Conservation (phyloP, 2,113 vertebrate species). For the Phylloscopus trochilus region DNA sequence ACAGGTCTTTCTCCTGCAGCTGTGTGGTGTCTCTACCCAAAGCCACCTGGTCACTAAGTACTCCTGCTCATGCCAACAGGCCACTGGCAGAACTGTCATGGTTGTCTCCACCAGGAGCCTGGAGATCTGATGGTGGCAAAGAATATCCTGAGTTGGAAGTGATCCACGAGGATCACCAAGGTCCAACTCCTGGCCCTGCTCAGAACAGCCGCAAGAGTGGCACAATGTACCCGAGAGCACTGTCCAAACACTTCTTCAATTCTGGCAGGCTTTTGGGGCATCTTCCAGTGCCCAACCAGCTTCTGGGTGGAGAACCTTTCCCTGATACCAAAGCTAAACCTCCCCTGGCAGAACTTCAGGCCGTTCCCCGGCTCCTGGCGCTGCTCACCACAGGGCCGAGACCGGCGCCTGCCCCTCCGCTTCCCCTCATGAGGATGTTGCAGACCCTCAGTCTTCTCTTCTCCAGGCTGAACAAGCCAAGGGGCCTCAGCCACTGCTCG, state of each 20-base stretch:
- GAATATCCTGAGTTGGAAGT: not conserved
- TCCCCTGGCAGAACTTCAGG: not conserved
- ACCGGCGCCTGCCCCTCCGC: too few relatives aligned
- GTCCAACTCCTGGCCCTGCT: not conserved
- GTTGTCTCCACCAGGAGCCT: too few relatives aligned
- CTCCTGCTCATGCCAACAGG: not conserved
- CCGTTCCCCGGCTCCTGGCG: fast-evolving
- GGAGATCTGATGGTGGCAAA: not conserved
- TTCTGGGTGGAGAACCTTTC: not conserved
- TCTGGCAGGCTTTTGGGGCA: too few relatives aligned
- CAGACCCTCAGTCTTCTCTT: not conserved
- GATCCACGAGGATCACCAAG: not conserved
- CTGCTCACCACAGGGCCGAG: fast-evolving
- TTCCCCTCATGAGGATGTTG: not conserved
- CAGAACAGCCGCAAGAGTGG: not conserved
- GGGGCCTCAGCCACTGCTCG: not conserved
- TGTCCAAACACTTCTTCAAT: fast-evolving
- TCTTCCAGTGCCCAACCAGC: not conserved
- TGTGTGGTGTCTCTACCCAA: fast-evolving
- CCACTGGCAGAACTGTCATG: not conserved
- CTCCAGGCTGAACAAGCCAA: too few relatives aligned
- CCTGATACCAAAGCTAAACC: fast-evolving
- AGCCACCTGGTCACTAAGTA: not conserved
- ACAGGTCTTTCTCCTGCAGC: not conserved
- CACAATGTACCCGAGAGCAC: not conserved